Base-by-base conservation (phyloP, 2,888 invertebrate species). In the Leptinotarsa peninsularis region DNA sequence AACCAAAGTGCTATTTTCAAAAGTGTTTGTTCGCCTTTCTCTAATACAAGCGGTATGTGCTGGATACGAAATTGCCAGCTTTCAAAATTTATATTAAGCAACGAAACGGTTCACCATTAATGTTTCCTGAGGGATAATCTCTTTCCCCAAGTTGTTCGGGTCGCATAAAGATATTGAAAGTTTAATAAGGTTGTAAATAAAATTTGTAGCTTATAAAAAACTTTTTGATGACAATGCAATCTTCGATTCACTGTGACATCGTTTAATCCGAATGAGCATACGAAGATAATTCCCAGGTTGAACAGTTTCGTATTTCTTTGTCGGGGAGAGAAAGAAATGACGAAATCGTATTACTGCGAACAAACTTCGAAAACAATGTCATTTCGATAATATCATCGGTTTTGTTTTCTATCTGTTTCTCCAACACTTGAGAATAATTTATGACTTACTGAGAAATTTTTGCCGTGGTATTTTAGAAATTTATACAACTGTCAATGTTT, bases 61-160 rank as follows among this genome's bases (percentile, higher is more conserved):
- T 14, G 15, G 58, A 23, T 58, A 27, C 21, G 23, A 23, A 58
- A 58, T 58, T 58, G 58, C 58, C 23, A 58, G 58, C 21, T 58
- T 23, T 58, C 58, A 15, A 58, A 58, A 58, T 58, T 23, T 14
- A 15, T 58, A 58, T 58, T 1, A 3, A 23, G 58, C 21, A 58
- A 23, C 58, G 58, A 23, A 58, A 58, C 15, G 23, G 21, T 58
- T 58, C 21, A 21, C 23, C 58, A 58, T 27, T 58, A 58, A 58
- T 58, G 58, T 58, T 58, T 58, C 58, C 23, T 58, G 23, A 58
- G 58, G 58, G 58, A 58, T 58, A 58, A 58, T 58, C 23, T 58
- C 23, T 58, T 14, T 23, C 17, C 58, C 23, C 17, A 27, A 58
- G 58, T 58, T 58, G 58, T 23, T 58, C 27, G 23, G 58, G 15